Evolutionary conservation across 2,797 vertebrate genomes (phyloP).

Genomic region (Sebastolobus altivelis): DNA sequence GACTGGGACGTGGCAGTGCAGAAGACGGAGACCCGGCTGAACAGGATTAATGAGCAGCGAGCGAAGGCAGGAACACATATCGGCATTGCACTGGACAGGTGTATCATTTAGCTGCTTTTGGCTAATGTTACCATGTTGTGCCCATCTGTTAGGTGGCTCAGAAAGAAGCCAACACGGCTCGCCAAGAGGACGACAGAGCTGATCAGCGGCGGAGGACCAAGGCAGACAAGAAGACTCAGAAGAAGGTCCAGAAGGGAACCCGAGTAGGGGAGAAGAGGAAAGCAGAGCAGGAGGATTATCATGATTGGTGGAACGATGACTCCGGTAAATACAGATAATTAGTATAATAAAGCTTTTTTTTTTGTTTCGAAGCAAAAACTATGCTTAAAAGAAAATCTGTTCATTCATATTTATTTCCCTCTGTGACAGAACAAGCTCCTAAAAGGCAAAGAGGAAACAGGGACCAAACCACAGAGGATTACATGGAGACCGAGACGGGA

Average conservation of each 20-base stretch:
- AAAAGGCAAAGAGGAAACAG: constrained; percentile 87
- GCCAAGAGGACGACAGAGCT: constrained; percentile 89
- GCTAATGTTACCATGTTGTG: constrained; percentile 21
- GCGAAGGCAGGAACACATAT: constrained; percentile 84
- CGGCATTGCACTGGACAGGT: neutral
- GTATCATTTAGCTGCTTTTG: constrained; percentile 16
- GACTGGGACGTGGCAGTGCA: constrained; percentile 96
- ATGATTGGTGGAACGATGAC: constrained; percentile 78
- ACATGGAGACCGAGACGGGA: constrained; percentile 85
- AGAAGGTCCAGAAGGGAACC: constrained; percentile 86
- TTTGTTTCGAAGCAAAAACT: neutral
- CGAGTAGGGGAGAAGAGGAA: constrained; percentile 87
- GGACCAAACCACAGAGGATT: constrained; percentile 72
- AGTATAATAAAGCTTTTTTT: neutral
- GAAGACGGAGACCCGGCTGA: constrained; percentile 92
- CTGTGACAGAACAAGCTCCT: constrained; percentile 80
- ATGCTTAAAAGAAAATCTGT: neutral
- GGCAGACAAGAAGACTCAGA: constrained; percentile 90
- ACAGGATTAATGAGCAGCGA: constrained; percentile 93
- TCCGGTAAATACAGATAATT: constrained; percentile 61
- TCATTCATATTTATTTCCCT: neutral
- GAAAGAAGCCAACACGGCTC: constrained; percentile 90
- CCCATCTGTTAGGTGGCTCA: constrained; percentile 86
- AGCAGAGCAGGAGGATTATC: constrained; percentile 78
- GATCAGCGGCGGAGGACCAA: constrained; percentile 89